Base-by-base conservation (phyloP, 2,888 invertebrate species). In the Tubulanus polymorphus region DNA sequence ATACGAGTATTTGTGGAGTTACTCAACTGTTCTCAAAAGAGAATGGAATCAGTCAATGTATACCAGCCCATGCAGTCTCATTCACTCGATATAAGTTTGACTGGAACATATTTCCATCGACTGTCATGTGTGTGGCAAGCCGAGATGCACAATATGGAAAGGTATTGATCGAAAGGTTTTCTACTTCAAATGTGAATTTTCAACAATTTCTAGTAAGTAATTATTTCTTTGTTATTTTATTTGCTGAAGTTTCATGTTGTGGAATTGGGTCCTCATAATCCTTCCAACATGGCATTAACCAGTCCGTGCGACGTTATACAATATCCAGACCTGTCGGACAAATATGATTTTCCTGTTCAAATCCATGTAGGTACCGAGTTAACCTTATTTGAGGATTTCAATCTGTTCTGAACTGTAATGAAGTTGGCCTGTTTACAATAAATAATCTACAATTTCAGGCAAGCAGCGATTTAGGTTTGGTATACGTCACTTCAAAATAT, bases 321-420 rank as follows among this genome's bases (percentile, higher is more conserved):
- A 53, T 79, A 71, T 60, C 64, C 69, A 37, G 72, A 74, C 61
- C 73, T 72, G 50, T 63, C 63, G 46, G 74, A 74, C 37, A 68
- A 71, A 29, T 79, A 77, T 62, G 79, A 79, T 59, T 79, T 79
- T 57, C 79, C 79, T n/a, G 66, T 79, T 23, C 70, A 77, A 2
- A 58, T 79, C 3, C 78, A 78, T 70, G 79, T 79, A 63, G 61
- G 63, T 64, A 2, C 23, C 23, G 25, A 32, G 35, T n/a, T 12
- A 32, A 32, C n/a, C 35, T 12, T 32, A 32, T 32, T n/a, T n/a
- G n/a, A n/a, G n/a, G n/a, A 32, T 32, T 32, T 10, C 35, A 32
- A 32, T 10, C 35, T 32, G 35, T n/a, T 32, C n/a, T 32, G 35
- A 32, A 15, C 5, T 8, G 15, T 5, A 15, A 8, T 41, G 10